Base-by-base conservation (phyloP, 2,113 vertebrate species). In the Odontophorus gujanensis region DNA sequence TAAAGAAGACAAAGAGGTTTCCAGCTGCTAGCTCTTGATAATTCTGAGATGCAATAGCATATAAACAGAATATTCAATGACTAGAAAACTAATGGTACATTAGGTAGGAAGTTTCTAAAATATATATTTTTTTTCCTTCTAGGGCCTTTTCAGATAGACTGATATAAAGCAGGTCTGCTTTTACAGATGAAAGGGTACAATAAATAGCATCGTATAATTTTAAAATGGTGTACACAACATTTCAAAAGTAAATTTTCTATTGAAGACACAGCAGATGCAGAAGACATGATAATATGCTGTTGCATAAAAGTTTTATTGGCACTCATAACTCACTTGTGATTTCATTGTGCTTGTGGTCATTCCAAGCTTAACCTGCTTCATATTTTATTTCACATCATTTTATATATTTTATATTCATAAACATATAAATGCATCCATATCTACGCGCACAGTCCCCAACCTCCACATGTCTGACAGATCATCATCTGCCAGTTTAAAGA, bases 261-360 rank as follows among this genome's bases (percentile, higher is more conserved):
- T 91, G 87, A 93, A 95, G 81, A 87, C 42, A 62, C 22, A 58
- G 71, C 72, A 96, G 91, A 94, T 85, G 87, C 84, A 91, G 72
- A 94, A 71, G 91, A 95, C 89, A 51, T 67, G 85, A 93, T 92
- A 92, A 91, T 93, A 91, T 36, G 89, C 25, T 59, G 17, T 85
- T 93, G 85, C 82, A 96, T 96, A 94, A 96, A 95, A 95, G 93
- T 96, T 96, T 92, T 94, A 95, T 92, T 89, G 68, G 79, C 55
- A 85, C 87, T 91, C 81, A 9, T 96, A 96, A 96, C 42, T 96
- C 89, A 95, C 59, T 82, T 74, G 65, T 59, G 72, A 95, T 93
- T 96, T 96, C 95, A 95, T 71, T 94, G 93, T 92, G 72, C 89
- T 94, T 85, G 75, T 92, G 91, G 91, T 96, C 95, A 96, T 96